phyloP scores from a whole-genome alignment of 1,140 invertebrate genomes.

The Drosophila ohnishii region DNA sequence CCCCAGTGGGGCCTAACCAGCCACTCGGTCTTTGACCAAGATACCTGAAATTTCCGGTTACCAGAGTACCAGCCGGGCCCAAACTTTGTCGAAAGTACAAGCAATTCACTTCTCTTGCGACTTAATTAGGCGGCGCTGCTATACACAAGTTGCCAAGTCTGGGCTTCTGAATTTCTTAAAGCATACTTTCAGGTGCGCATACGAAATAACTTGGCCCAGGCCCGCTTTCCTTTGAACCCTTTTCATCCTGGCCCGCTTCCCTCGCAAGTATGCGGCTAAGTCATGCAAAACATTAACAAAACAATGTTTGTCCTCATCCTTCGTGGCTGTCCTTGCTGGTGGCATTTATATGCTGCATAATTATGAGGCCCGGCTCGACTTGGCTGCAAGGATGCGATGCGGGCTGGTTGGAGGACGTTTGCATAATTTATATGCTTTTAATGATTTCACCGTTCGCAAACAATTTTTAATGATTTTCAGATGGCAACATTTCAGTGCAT shows the following conservation, averaged over 20 bases:
- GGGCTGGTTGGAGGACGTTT: constrained; percentile 15
- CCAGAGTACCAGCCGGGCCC: not conserved
- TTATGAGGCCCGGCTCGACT: constrained; percentile 42
- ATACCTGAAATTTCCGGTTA: constrained; percentile 11
- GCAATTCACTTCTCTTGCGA: constrained; percentile 21
- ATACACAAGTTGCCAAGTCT: constrained; percentile 15
- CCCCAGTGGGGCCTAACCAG: not conserved
- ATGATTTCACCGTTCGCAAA: constrained; percentile 72
- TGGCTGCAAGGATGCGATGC: constrained; percentile 17
- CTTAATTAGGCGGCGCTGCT: constrained; percentile 43
- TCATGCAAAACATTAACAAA: constrained; percentile 68
- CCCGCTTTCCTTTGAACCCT: constrained; percentile 33
- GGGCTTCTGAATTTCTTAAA: constrained; percentile 63
- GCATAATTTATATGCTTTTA: constrained; percentile 81
- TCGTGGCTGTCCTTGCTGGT: constrained; percentile 33
- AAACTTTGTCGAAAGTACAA: constrained; percentile 10
- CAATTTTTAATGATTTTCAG: constrained; percentile 77
- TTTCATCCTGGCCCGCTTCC: constrained; percentile 13
- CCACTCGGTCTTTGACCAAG: constrained; percentile 6
- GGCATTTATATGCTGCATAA: constrained; percentile 68
- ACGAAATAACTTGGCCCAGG: constrained; percentile 56
- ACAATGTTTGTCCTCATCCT: constrained; percentile 57
- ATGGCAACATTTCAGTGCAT: constrained; percentile 57
- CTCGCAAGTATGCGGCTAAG: constrained; percentile 47
- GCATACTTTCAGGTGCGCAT: constrained; percentile 73